These are phyloP conservation scores for Idaea aversata DNA, from an alignment of 2,888 invertebrate species.

Conservation along the genomic window DNA sequence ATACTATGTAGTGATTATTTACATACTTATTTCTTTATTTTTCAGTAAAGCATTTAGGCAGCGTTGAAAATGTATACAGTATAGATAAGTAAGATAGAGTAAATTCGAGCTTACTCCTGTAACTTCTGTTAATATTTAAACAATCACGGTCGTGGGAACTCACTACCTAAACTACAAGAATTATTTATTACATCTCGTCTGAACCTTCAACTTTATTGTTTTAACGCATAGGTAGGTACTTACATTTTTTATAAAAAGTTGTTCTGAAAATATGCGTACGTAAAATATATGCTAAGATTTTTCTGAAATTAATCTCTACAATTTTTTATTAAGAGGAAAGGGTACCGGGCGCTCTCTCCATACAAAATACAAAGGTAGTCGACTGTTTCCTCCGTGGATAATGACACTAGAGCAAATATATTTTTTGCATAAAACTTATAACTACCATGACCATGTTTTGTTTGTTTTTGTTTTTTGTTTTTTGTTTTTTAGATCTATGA, in stretches of 20 bases:
- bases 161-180: constrained; percentile 35
- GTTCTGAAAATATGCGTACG: constrained; percentile 2
- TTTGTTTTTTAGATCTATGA: too few relatives aligned
- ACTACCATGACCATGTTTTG: too few relatives aligned
- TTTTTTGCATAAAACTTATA: too few relatives aligned
- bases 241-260: constrained; percentile 7
- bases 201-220: constrained; percentile 29
- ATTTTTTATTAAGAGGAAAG: not conserved
- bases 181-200: constrained; percentile 37
- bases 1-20: too few relatives aligned
- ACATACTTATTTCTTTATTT: too few relatives aligned
- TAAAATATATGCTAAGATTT: not conserved
- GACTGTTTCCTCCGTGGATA: too few relatives aligned
- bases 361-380: too few relatives aligned
- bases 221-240: not conserved
- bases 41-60: not conserved
- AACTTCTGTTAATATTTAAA: constrained; percentile 39
- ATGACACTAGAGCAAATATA: too few relatives aligned
- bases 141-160: constrained; percentile 34
- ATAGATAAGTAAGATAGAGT: constrained; percentile 8
- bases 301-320: not conserved
- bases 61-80: not conserved
- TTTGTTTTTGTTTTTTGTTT: too few relatives aligned
- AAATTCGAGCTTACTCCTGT: constrained; percentile 27
- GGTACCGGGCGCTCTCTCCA: too few relatives aligned